Evolutionary conservation across 1,140 invertebrate genomes (phyloP).

Genomic region (Camponotus vicinus): DNA sequence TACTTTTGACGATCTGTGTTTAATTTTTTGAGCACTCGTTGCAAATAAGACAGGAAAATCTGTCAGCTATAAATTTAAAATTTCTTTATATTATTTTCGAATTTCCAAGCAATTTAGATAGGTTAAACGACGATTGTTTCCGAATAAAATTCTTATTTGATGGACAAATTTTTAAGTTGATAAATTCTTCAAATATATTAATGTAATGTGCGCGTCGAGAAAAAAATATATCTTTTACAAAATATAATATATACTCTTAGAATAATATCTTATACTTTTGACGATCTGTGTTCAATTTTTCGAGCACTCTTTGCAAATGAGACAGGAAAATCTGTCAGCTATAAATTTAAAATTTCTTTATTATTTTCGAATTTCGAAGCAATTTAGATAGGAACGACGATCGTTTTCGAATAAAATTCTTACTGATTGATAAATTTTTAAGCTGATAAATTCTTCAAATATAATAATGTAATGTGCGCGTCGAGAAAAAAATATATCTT

Average conservation of each 20-base stretch:
- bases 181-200: background rate
- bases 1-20: background rate
- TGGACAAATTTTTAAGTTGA: background rate
- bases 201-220: too few species aligned
- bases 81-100: slow-evolving; percentile 20
- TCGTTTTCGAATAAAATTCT: too few species aligned
- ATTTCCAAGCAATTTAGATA: background rate
- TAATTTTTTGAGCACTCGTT: background rate
- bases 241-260: background rate
- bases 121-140: background rate
- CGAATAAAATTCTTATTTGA: background rate
- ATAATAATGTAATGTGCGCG: too few species aligned
- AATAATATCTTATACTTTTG: background rate
- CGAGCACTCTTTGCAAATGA: background rate
- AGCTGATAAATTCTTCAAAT: too few species aligned
- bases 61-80: background rate
- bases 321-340: background rate
- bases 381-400: too few species aligned
- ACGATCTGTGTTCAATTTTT: background rate
- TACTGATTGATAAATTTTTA: too few species aligned
- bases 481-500: too few species aligned
- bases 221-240: too few species aligned
- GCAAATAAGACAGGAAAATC: background rate
- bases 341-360: slow-evolving; percentile 33
- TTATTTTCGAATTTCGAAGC: too few species aligned